Evolutionary conservation across 1,140 invertebrate genomes (phyloP).

Genomic region (Drosophila ficusphila): DNA sequence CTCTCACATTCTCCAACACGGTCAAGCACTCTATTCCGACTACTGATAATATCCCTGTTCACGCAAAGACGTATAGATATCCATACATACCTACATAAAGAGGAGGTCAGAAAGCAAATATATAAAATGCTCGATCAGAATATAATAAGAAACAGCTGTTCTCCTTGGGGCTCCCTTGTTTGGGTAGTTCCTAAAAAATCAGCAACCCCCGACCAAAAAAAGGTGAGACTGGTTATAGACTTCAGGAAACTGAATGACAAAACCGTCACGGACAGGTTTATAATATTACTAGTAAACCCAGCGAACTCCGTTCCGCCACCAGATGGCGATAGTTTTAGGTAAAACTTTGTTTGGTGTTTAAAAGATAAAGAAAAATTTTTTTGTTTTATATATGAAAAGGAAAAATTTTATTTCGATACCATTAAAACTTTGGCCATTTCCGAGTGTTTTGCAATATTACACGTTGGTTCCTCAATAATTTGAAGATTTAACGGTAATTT

Average conservation of each 20-base stretch:
- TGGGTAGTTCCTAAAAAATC: neutral
- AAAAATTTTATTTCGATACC: too few species aligned
- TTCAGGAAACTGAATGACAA: constrained; percentile 2
- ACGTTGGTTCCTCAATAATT: too few species aligned
- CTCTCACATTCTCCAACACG: neutral
- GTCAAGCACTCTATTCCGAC: neutral
- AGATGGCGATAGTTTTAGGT: too few species aligned
- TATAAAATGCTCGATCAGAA: constrained; percentile 10
- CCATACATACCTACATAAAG: neutral
- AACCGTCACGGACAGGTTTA: constrained; percentile 1
- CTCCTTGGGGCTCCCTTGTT: constrained; percentile 12
- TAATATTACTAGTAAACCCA: too few species aligned
- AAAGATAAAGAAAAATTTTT: too few species aligned
- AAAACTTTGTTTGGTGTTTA: too few species aligned
- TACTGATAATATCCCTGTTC: neutral
- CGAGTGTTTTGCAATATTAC: too few species aligned
- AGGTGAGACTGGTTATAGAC: constrained; percentile 3
- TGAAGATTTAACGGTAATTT: too few species aligned
- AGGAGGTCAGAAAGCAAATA: constrained; percentile 8
- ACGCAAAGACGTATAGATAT: neutral
- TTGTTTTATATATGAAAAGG: too few species aligned
- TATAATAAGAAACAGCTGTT: constrained; percentile 9
- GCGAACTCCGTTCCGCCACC: too few species aligned
- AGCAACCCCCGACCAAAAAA: neutral
- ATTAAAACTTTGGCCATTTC: too few species aligned